Base-by-base conservation (phyloP, 1,140 invertebrate species). In the Limonius californicus region DNA sequence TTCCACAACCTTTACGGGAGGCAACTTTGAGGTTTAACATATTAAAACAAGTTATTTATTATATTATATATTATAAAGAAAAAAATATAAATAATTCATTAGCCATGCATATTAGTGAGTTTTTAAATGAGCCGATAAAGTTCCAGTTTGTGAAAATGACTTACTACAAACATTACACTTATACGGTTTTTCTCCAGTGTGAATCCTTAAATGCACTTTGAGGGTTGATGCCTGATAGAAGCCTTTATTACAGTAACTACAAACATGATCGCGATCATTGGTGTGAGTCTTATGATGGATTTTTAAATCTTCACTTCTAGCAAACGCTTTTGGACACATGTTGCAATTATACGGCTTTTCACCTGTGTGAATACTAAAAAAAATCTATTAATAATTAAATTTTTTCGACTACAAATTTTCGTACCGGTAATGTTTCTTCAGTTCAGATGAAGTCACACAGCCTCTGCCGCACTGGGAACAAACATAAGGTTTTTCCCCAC, bases 381-480 rank as follows among this genome's bases (percentile, higher is more conserved):
- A 45, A 16, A 39, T 39, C 2, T 12, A 39, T 39, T 39, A 39
- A 32, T 32, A 6, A 6, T 32, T 32, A 32, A 11, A 11, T 32
- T 6, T 6, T 32, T 11, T 11, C 11, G 27, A 6, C 11, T 6
- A 32, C 11, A 32, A 32, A 32, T 6, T 39, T 39, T 2, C n/a
- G 3, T 50, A 50, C 45, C 45, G 3, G 19, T 18, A 42, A 21
- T 78, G 76, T 35, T 76, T 68, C 6, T 56, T 66, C 0, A 78
- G 57, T 15, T 70, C 65, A 23, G 69, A 68, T 6, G 59, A 61
- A 54, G 18, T 57, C 9, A 54, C 53, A 30, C 89, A 89, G 15
- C 81, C 70, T 63, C 85, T 78, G 15, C 80, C 74, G 69, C 86
- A 88, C 3, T 74, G 47, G 32, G 69, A 70, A 66, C 80, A 81